Evolutionary conservation across 2,888 invertebrate species (phyloP), one percentile per base, ranked within the genome.

Genomic region (Psococerastis gibbosa): DNA sequence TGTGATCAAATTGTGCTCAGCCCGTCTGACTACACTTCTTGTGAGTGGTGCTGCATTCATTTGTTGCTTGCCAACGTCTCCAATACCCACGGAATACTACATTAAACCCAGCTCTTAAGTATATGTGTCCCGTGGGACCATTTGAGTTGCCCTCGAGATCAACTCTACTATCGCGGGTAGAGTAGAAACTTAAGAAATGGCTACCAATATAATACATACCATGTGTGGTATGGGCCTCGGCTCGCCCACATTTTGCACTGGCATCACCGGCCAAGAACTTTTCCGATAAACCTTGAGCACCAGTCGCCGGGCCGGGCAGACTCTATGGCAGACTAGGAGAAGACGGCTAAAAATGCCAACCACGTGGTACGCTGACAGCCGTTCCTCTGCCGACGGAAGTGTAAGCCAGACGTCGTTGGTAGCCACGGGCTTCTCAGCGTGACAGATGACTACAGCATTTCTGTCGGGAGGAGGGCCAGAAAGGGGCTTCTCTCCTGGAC

Each of bases 171-270:
- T n/a, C n/a, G n/a, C n/a, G n/a, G n/a, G n/a, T n/a, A n/a, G n/a
- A n/a, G n/a, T n/a, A n/a, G n/a, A n/a, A n/a, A 87, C 27, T 11
- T 9, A 27, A 27, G 11, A 27, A 27, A 9, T 27, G 6, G 27
- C 27, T 27, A 11, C 11, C 6, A 9, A 27, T 9, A 27, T 27
- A 9, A 27, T 27, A 27, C 27, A 9, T 11, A 27, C 27, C 27
- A 27, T 27, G 27, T 27, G 27, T 9, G 27, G 27, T 9, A 27
- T 11, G 6, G 27, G 27, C 27, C 27, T 6, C 27, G 27, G 27
- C 11, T 27, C 27, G 11, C 27, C 27, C 11, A 27, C 27, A 9
- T 6, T 27, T 27, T 6, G 6, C 6, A 11, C 8, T 27, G 27
- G 27, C 27, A 11, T 11, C 11, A 27, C 27, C 6, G 27, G 27